Base-by-base conservation (phyloP, 2,797 vertebrate species). In the Danio tinwini region DNA sequence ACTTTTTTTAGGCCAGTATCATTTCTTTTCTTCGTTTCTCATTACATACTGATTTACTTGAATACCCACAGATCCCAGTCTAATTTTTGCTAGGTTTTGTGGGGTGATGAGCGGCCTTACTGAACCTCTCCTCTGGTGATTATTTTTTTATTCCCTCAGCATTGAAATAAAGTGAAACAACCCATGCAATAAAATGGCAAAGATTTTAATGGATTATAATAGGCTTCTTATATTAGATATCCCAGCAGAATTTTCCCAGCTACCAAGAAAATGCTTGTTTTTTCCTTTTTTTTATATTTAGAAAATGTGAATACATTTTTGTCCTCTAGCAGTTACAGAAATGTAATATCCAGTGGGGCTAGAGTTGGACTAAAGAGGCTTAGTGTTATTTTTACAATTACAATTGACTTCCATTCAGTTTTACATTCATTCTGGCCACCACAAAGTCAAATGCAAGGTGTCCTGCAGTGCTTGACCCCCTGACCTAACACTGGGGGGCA, bases 131-230 rank as follows among this genome's bases (percentile, higher is more conserved):
- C 52, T 7, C 52, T 40, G 56, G 64, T 50, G 76, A 62, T 70
- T 62, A 44, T 70, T 70, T 68, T 68, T 76, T 42, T 52, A 52
- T 78, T 70, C 76, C 29, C 65, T 44, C 44, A 42, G 45, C 21
- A 45, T 62, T 78, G 29, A 68, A 68, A 77, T 77, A 77, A 77
- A 47, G 64, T 68, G 53, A 61, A 78, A 62, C 37, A 78, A 70
- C 45, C 45, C 58, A 50, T 69, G 77, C 47, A 72, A 55, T 63
- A 72, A 71, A 71, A 78, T 55, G 37, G 58, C 56, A 72, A 45
- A 63, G 17, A 71, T 72, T 55, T 79, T 53, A 71, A 52, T 79
- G 68, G 17, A 53, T 44, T 47, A 10, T 72, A 72, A 72, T 79
- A 45, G 17, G 45, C 40, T 58, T 76, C 63, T 61, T 62, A 62